Base-by-base conservation (phyloP, 2,797 vertebrate species). In the Leptodactylus fallax region DNA sequence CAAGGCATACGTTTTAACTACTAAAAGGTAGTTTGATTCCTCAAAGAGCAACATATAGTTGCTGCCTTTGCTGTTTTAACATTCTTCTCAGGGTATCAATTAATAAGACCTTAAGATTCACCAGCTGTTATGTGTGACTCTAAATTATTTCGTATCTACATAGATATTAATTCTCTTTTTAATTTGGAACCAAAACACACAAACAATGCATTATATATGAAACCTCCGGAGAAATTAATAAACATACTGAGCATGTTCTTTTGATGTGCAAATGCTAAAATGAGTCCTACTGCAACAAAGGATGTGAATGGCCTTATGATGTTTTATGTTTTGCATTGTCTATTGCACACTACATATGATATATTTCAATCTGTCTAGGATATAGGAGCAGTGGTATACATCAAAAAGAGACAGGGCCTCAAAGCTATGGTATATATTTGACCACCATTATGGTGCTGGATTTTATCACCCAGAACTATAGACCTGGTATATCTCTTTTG, bases 141-240 rank as follows among this genome's bases (percentile, higher is more conserved):
- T 21, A 25, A 25, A 69, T 53, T 82, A 47, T 65, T 65, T 81
- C 3, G 7, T 65, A 69, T 67, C 63, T 49, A 23, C 63, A n/a
- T 25, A 69, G 61, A 53, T 27, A 67, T 67, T 83, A 69, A 83
- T 83, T 45, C 61, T 49, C 58, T 49, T 71, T 71, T 27, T 53
- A 69, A 55, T 69, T 27, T 14, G 19, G 19, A 25, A 83, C 63
- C 21, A 81, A 65, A 81, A 49, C 21, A 65, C n/a, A 69, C 51
- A 69, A 83, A 69, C 81, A 71, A 71, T 83, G 81, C 49, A 69
- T 71, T 81, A 53, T 83, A 83, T 83, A 71, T 71, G 17, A 76
- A 77, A 25, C 71, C 55, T 47, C 83, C 12, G 6, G 58, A 77
- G 71, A 27, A 72, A 63, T 77, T 51, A 74, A 72, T 55, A 74